These are phyloP conservation scores for Meiosimyza decipiens DNA, from an alignment of 2,888 invertebrate species.

Conservation along the genomic window DNA sequence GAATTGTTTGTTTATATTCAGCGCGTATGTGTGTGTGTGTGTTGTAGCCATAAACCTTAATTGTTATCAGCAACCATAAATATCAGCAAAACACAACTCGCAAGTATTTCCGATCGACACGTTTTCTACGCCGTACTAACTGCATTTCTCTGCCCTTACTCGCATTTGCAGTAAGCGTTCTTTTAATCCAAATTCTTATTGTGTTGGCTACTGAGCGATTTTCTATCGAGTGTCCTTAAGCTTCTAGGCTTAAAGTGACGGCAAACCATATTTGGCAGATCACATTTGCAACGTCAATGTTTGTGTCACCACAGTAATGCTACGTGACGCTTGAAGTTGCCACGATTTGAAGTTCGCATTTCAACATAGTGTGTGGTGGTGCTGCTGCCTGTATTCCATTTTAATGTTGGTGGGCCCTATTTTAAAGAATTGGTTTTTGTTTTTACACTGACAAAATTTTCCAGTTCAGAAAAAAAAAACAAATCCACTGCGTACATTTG, in stretches of 20 bases:
- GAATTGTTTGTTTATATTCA: too few species aligned
- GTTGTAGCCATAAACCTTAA: neutral
- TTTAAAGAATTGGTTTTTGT: neutral
- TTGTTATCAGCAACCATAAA: conserved; percentile 24
- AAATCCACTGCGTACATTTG: too few species aligned
- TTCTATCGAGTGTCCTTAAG: too few species aligned
- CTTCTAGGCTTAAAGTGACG: too few species aligned
- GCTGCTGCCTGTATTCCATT: conserved; percentile 16
- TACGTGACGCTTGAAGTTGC: conserved; percentile 34
- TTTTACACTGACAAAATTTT: neutral
- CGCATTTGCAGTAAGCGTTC: neutral
- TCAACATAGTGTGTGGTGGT: neutral
- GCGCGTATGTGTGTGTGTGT: too few species aligned
- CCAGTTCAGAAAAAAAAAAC: neutral
- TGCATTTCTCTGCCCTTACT: neutral
- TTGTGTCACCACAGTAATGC: conserved; percentile 4
- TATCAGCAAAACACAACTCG: neutral
- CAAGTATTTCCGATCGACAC: conserved; percentile 24
- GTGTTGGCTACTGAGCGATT: too few species aligned
- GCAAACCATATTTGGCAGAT: too few species aligned
- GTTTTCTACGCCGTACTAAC: neutral
- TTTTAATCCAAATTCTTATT: conserved; percentile 1
- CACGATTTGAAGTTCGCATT: conserved; percentile 9
- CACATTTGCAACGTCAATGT: too few species aligned
- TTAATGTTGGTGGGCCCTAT: neutral